Percentiles rank a stretch among this genome's conserved stretches.
phyloP scores from a whole-genome alignment of 2,113 vertebrate genomes.

The Xiphophorus maculatus region DNA sequence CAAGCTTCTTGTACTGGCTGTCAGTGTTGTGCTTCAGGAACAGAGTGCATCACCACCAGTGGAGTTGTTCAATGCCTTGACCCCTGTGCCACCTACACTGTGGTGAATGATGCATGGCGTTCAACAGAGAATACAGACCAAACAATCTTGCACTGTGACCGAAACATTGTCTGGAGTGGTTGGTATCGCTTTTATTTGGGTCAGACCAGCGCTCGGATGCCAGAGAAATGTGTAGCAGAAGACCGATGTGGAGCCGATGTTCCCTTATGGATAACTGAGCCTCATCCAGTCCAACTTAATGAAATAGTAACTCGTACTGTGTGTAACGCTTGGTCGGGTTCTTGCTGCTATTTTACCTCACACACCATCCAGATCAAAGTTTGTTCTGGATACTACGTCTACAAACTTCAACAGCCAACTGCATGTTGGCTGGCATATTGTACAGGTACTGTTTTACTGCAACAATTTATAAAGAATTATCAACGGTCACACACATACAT shows the following conservation, averaged over 20 bases:
- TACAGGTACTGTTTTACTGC: conserved; percentile 42
- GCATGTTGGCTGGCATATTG: conserved; percentile 16
- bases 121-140: conserved; percentile 22
- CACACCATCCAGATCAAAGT: conserved; percentile 58
- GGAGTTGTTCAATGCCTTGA: conserved; percentile 29
- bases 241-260: conserved; percentile 51
- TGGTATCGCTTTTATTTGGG: conserved; percentile 64
- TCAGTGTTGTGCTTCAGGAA: conserved; percentile 41
- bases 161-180: background rate
- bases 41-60: conserved; percentile 38
- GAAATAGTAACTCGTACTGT: conserved; percentile 30
- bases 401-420: conserved; percentile 40
- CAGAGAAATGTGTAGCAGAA: conserved; percentile 38
- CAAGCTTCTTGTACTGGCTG: background rate
- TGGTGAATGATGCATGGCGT: conserved; percentile 64
- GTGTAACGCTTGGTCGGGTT: accelerated
- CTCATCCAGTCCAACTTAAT: conserved; percentile 43
- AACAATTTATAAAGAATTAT: background rate
- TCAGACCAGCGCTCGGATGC: conserved; percentile 40
- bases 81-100: conserved; percentile 50
- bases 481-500: too few species aligned
- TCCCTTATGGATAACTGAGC: conserved; percentile 38
- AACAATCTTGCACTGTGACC: conserved; percentile 17
- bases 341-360: background rate
- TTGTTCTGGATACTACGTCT: conserved; percentile 60